Conservation (phyloP, 1,140 invertebrate genomes). For the Drosophila ohnishii region DNA sequence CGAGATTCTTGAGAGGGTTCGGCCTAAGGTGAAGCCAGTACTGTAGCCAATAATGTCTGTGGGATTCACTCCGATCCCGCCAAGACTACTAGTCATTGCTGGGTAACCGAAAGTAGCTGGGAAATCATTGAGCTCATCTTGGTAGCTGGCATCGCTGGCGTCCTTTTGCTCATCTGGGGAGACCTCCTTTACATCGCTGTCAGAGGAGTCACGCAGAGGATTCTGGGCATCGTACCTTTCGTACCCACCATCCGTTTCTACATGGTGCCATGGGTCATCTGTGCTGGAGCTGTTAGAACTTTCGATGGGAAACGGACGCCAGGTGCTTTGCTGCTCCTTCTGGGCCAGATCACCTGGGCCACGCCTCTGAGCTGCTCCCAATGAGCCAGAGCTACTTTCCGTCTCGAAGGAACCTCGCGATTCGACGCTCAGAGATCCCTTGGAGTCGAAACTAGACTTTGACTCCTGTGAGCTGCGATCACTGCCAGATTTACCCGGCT, state of each 20-base stretch:
- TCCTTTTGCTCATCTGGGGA: constrained; percentile 80
- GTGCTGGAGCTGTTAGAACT: constrained; percentile 91
- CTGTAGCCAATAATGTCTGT: constrained; percentile 89
- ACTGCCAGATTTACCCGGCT: constrained; percentile 75
- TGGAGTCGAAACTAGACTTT: constrained; percentile 86
- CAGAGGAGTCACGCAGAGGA: constrained; percentile 83
- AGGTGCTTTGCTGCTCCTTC: constrained; percentile 89
- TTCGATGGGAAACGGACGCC: constrained; percentile 91
- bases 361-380: constrained; percentile 87
- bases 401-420: constrained; percentile 88
- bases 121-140: constrained; percentile 89
- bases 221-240: constrained; percentile 84
- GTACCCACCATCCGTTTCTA: constrained; percentile 87
- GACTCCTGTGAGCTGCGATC: constrained; percentile 83
- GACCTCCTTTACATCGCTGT: constrained; percentile 77
- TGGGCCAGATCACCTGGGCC: constrained; percentile 83
- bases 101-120: constrained; percentile 89
- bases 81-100: constrained; percentile 84
- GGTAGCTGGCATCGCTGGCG: constrained; percentile 85
- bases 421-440: constrained; percentile 86
- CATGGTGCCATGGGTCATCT: constrained; percentile 91
- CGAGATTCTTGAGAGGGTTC: constrained; percentile 92
- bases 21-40: constrained; percentile 87
- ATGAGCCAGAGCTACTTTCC: constrained; percentile 89
- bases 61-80: constrained; percentile 84